phyloP scores from a whole-genome alignment of 2,888 invertebrate species.

The Amphiduros pacificus region DNA sequence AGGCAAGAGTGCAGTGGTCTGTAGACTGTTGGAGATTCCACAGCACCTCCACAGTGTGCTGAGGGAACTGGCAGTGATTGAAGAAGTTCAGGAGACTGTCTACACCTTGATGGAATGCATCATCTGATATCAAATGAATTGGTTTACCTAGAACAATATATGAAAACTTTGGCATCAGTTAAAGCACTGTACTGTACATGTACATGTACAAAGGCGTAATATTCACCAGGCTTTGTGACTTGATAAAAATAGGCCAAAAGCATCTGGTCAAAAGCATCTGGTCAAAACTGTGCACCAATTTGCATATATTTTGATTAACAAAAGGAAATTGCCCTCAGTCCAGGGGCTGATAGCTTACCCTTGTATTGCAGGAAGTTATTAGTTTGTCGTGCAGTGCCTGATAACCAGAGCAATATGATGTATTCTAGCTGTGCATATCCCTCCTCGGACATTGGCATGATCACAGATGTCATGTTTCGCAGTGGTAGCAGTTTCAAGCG shows the following conservation, averaged over 20 bases:
- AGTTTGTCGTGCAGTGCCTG: constrained; percentile 36
- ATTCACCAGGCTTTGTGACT: no score
- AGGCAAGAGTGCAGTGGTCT: not conserved
- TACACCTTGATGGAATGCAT: constrained; percentile 38
- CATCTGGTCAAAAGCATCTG: no score
- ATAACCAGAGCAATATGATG: constrained; percentile 40
- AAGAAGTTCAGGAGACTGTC: constrained; percentile 38
- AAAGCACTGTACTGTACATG: no score
- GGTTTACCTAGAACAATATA: no score
- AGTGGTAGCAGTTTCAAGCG: constrained; percentile 26
- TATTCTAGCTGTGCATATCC: constrained; percentile 47
- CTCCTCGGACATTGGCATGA: constrained; percentile 31
- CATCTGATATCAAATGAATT: constrained; percentile 44
- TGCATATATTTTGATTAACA: no score
- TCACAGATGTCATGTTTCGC: constrained; percentile 26
- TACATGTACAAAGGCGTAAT: no score
- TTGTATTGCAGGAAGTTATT: no score
- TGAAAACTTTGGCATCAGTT: no score
- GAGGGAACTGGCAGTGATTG: constrained; percentile 48
- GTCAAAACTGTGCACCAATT: no score
- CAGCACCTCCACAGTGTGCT: not conserved
- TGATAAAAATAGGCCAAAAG: no score
- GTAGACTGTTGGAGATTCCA: not conserved
- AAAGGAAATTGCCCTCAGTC: no score
- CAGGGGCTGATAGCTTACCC: no score